Conservation (phyloP, 1,140 invertebrate species). For the Drosophila santomea region DNA sequence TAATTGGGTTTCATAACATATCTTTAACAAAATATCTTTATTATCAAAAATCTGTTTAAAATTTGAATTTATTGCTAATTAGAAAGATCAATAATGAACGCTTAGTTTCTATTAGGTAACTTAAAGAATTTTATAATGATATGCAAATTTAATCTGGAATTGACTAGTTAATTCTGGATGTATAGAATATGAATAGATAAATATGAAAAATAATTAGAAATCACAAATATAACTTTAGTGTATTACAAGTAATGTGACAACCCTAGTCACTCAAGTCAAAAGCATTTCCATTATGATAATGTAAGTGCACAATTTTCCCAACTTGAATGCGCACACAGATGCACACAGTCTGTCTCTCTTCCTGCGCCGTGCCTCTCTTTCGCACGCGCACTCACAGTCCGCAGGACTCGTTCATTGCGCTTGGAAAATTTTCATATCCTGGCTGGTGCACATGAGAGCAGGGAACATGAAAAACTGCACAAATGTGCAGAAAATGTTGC, state of each 20-base stretch:
- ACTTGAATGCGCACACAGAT: conserved; percentile 66
- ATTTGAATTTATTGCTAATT: too few relatives aligned
- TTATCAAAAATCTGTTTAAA: too few relatives aligned
- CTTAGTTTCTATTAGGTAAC: too few relatives aligned
- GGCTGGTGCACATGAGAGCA: conserved; percentile 65
- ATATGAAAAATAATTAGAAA: too few relatives aligned
- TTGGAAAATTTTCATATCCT: conserved; percentile 81
- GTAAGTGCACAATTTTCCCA: conserved; percentile 80
- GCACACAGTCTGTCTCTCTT: conserved; percentile 27
- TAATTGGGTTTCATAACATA: too few relatives aligned
- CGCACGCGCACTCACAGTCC: conserved; percentile 1
- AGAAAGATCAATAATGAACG: too few relatives aligned
- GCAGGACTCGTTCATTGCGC: conserved; percentile 51
- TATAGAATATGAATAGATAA: too few relatives aligned
- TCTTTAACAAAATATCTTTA: too few relatives aligned
- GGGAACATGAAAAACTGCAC: conserved; percentile 81
- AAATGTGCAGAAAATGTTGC: conserved; percentile 82
- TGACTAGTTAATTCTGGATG: too few relatives aligned
- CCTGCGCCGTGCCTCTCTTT: background rate
- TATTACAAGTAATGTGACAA: conserved; percentile 16
- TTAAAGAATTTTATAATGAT: too few relatives aligned
- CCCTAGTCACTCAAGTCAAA: conserved; percentile 75
- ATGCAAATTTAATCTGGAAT: too few relatives aligned
- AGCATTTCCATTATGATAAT: conserved; percentile 82
- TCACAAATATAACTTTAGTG: too few relatives aligned